A percentile compares a stretch with the other conserved stretches of the same genome.
These are phyloP conservation scores for Genyomyrus donnyi DNA, from an alignment of 2,113 vertebrate species.

Conservation along the genomic window DNA sequence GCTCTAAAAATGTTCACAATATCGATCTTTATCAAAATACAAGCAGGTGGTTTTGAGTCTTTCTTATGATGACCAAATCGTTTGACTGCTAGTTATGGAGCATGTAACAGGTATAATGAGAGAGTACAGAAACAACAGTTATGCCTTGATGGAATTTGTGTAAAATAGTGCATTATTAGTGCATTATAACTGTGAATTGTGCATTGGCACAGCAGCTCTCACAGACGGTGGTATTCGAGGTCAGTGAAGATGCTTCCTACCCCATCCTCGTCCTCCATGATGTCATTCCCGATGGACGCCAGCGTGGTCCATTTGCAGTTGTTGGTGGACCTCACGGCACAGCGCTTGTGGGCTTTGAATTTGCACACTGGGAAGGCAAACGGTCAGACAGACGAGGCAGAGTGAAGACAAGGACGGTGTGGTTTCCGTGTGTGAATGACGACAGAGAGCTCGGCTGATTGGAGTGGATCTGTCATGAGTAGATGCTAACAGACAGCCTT, in stretches of 20 bases:
- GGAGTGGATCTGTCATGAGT: background rate
- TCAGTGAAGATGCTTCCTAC: conserved; percentile 47
- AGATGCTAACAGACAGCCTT: background rate
- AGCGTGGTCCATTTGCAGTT: conserved; percentile 96
- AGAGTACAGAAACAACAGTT: background rate
- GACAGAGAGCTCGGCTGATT: background rate
- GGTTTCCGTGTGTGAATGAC: background rate
- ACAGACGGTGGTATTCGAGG: no score
- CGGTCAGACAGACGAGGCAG: background rate
- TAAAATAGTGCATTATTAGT: background rate
- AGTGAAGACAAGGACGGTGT: background rate
- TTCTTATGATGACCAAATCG: background rate
- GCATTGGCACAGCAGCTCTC: background rate
- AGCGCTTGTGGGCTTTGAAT: conserved; percentile 90
- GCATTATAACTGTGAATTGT: background rate
- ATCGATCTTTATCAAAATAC: background rate
- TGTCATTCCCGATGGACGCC: conserved; percentile 83
- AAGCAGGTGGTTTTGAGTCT: background rate
- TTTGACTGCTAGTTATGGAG: background rate
- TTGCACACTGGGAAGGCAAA: conserved; percentile 71
- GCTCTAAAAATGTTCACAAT: background rate
- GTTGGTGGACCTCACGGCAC: conserved; percentile 86
- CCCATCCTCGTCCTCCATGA: conserved; percentile 85
- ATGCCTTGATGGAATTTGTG: background rate
- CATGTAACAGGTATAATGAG: background rate